A percentile compares a stretch with the other conserved stretches of the same genome.
These are phyloP conservation scores for Indicator indicator DNA, from an alignment of 2,113 vertebrate genomes.

Conservation along the genomic window DNA sequence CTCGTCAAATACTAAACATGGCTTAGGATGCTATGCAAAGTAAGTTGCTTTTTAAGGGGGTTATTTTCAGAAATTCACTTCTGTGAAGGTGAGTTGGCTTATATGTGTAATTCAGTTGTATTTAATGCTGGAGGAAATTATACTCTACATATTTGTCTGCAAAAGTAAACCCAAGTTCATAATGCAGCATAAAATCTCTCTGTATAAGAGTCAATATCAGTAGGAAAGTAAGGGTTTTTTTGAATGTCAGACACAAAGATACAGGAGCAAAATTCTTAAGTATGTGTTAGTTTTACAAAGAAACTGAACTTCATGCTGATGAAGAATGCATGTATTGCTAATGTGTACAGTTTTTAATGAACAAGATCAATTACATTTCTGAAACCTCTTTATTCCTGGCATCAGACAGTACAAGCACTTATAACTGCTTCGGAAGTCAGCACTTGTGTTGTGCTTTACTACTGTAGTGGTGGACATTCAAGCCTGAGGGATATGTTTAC, in stretches of 20 bases:
- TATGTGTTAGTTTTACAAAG: not conserved
- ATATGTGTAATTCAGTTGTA: not conserved
- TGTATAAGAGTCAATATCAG: not conserved
- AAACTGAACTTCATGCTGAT: not conserved
- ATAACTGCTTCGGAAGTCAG: not conserved
- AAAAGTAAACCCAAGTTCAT: not conserved
- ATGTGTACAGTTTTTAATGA: not conserved
- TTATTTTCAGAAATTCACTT: not conserved
- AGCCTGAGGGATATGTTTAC: not conserved
- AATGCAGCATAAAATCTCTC: not conserved
- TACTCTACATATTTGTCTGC: rapidly evolving
- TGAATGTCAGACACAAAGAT: not conserved
- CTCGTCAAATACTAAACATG: not conserved
- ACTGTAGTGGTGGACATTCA: not conserved
- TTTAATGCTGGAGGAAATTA: not conserved
- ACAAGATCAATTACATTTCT: not conserved
- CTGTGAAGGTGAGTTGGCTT: not conserved
- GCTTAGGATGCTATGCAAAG: not conserved
- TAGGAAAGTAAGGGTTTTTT: not conserved
- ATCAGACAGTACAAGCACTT: not conserved
- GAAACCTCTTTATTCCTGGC: not conserved
- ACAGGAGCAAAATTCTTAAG: not conserved
- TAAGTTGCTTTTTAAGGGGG: not conserved
- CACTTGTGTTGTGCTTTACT: not conserved
- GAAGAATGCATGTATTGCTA: not conserved